Conservation (phyloP, 2,113 vertebrate species). For the Spilogale gracilis region DNA sequence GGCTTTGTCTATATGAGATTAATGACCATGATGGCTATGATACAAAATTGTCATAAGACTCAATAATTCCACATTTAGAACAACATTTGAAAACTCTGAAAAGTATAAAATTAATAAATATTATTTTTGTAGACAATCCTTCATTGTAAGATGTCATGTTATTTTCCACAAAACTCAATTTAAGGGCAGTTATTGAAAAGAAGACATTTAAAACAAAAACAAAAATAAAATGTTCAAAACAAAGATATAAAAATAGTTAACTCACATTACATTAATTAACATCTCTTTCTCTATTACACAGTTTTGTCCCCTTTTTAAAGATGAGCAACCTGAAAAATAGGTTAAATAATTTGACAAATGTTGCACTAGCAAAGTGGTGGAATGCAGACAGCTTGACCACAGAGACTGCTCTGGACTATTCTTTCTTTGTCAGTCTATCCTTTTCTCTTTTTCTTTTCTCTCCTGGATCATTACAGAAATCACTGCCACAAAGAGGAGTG, state of each 20-base stretch:
- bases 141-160: not conserved
- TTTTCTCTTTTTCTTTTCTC: not conserved
- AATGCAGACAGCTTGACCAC: not conserved
- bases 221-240: not conserved
- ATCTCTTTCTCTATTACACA: not conserved
- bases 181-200: not conserved
- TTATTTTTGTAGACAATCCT: not conserved
- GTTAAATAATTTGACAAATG: not conserved
- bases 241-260: constrained; percentile 13
- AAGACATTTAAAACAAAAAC: not conserved
- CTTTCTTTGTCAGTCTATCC: not conserved
- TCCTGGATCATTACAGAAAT: not conserved
- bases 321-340: not conserved
- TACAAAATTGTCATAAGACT: not conserved
- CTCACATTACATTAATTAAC: not conserved
- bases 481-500: not conserved
- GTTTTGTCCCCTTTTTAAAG: not conserved
- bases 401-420: not conserved
- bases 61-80: not conserved
- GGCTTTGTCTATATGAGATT: not conserved
- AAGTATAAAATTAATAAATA: not conserved
- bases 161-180: not conserved
- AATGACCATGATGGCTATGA: not conserved
- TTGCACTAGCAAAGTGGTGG: not conserved
- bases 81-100: not conserved